Base-by-base conservation (phyloP, 2,888 invertebrate species). In the Erebia palarica region DNA sequence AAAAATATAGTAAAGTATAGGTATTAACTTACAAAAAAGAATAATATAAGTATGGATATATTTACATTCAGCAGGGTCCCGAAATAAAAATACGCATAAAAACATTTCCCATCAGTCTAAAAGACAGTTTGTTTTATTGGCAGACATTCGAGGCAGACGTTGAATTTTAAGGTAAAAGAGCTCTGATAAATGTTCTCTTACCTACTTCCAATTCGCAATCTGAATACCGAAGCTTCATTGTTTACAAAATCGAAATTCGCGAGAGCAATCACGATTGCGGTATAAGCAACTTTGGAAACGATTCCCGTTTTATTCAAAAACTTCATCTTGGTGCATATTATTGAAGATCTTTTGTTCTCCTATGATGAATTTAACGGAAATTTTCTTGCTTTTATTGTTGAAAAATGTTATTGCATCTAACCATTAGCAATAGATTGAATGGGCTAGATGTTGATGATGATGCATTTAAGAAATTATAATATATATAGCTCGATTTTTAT, bases 141-240 rank as follows among this genome's bases (percentile, higher is more conserved):
- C 65, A 69, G 63, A 69, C 68, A 68, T 63, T 66, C 61, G 61
- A 27, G 51, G 51, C 36, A 71, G 57, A 71, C 66, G 58, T 69
- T 71, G 73, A 69, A 71, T 73, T 68, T 73, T 66, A 69, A 69
- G 59, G 65, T 71, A 58, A 65, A 63, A 73, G 69, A 73, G 69
- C 47, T 53, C 49, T 64, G 73, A 73, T 70, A 73, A 73, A 70
- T 55, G 60, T 68, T n/a, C 13, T 10, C 47, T 13, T 47, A 68
- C 65, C 61, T 61, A 49, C 58, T 69, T 36, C 59, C 58, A 69
- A 69, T 66, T 68, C 63, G 71, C 68, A 66, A 71, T 66, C 66
- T 69, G 73, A 73, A 71, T 71, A 58, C 71, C 58, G 58, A 73
- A 68, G 65, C 65, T 66, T 66, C 21, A 71, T 68, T 68, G 71